Percentiles rank a stretch among this genome's conserved stretches.
phyloP scores from a whole-genome alignment of 2,113 vertebrate genomes.

The Lipophrys pholis region DNA sequence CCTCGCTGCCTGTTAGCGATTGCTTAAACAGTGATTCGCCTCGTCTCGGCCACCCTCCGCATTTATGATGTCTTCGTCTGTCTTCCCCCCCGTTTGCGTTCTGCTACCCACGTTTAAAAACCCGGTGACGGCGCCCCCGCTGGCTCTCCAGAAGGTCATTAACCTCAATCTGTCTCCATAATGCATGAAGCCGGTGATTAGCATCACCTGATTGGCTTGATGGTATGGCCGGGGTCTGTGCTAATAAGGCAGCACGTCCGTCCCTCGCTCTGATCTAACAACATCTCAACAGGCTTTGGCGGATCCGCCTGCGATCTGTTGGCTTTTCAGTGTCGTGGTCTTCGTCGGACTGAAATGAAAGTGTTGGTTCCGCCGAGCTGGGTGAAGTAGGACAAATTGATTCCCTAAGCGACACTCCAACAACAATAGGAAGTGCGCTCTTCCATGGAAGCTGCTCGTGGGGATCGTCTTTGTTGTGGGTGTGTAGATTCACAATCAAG shows the following conservation, averaged over 20 bases:
- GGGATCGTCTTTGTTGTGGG: slow-evolving; percentile 59
- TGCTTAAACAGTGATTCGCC: slow-evolving; percentile 41
- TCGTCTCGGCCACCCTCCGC: slow-evolving; percentile 3
- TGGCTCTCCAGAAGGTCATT: slow-evolving; percentile 68
- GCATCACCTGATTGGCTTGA: slow-evolving; percentile 60
- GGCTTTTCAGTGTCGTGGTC: slow-evolving; percentile 3
- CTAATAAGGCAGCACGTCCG: slow-evolving; percentile 19
- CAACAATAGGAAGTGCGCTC: slow-evolving; percentile 22
- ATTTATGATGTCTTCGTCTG: background rate
- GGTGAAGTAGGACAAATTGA: slow-evolving; percentile 45
- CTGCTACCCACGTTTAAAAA: slow-evolving; percentile 4
- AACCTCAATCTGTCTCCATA: slow-evolving; percentile 70
- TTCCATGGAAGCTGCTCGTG: background rate
- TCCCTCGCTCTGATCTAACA: slow-evolving; percentile 32
- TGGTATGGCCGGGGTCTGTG: slow-evolving; percentile 12
- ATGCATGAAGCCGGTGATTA: slow-evolving; percentile 55
- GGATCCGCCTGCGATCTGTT: background rate
- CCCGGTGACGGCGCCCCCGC: slow-evolving; percentile 22
- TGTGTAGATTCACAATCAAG: slow-evolving; percentile 33
- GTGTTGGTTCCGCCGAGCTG: slow-evolving; percentile 2
- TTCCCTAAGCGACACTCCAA: slow-evolving; percentile 26
- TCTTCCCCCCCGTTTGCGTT: slow-evolving; percentile 15
- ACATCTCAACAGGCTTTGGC: slow-evolving; percentile 3
- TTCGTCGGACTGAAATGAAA: background rate
- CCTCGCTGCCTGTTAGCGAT: slow-evolving; percentile 1